Conservation (phyloP, 1,140 invertebrate species). For the Vanessa tameamea region DNA sequence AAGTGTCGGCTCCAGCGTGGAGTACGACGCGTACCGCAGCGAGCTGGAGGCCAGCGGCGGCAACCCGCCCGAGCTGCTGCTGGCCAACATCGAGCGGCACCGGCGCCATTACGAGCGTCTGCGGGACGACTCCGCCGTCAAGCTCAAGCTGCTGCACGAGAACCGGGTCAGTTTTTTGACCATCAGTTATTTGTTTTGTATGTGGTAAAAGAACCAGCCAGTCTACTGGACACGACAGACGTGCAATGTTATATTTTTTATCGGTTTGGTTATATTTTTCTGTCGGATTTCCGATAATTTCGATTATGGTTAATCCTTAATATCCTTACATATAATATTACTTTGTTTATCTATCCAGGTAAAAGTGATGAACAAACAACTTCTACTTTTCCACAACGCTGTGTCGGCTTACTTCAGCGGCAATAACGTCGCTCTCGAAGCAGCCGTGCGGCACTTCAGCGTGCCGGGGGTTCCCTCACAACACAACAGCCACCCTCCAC, state of each 20-base stretch:
- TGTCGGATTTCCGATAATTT: too few species aligned
- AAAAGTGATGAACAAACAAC: constrained; percentile 99
- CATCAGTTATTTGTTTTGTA: too few species aligned
- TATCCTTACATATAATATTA: too few species aligned
- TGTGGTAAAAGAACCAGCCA: too few species aligned
- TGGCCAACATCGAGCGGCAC: constrained; percentile 91
- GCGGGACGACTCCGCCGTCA: constrained; percentile 94
- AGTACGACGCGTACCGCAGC: constrained; percentile 98
- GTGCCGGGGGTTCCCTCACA: constrained; percentile 33
- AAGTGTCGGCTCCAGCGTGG: constrained; percentile 85
- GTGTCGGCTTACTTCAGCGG: constrained; percentile 98
- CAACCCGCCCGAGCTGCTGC: constrained; percentile 88
- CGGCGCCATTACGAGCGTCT: constrained; percentile 95
- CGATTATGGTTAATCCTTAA: too few species aligned
- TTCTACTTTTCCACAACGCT: constrained; percentile 97
- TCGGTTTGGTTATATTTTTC: too few species aligned
- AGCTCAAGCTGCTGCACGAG: constrained; percentile 97
- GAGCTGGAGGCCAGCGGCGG: constrained; percentile 89
- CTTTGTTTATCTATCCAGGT: constrained; percentile 83
- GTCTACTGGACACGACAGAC: too few species aligned
- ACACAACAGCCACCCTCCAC: constrained; percentile 15
- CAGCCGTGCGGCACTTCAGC: constrained; percentile 96
- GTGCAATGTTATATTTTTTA: too few species aligned
- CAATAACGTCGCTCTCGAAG: constrained; percentile 94
- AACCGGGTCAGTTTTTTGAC: constrained; percentile 87